Conservation (phyloP, 2,797 vertebrate genomes). For the Fratercula arctica region DNA sequence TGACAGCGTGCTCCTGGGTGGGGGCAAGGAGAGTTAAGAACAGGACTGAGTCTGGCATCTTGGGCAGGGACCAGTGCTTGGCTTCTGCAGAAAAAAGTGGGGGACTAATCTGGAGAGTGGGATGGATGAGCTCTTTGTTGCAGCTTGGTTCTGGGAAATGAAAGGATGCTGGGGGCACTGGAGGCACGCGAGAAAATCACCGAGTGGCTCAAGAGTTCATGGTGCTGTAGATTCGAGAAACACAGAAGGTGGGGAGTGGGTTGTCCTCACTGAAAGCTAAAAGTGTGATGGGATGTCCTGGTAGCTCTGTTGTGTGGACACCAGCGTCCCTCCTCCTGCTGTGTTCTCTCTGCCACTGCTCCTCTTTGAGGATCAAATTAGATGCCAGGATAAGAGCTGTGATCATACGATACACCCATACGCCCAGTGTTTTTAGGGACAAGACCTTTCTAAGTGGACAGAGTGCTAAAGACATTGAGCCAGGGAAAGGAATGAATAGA, state of each 20-base stretch:
- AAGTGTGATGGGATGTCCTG: neutral
- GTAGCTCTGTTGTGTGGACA: neutral
- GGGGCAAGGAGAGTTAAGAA: neutral
- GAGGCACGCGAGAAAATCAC: neutral
- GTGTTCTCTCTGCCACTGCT: neutral
- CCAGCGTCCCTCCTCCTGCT: neutral
- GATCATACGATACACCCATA: accelerated
- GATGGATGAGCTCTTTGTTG: neutral
- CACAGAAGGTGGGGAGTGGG: neutral
- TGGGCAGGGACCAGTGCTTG: accelerated
- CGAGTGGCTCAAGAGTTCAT: accelerated
- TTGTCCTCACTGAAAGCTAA: neutral
- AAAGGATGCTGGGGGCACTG: neutral
- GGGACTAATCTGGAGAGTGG: neutral
- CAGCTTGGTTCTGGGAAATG: neutral
- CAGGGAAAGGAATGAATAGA: neutral
- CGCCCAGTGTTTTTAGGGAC: accelerated
- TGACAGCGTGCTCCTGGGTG: neutral
- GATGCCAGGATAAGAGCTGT: neutral
- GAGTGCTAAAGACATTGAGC: neutral
- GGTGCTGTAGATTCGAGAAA: neutral
- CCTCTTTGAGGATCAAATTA: neutral
- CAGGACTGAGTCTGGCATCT: neutral
- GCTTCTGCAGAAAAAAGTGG: neutral
- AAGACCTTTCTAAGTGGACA: neutral